phyloP scores from a whole-genome alignment of 2,888 invertebrate species.

The Allophyes oxyacanthae region DNA sequence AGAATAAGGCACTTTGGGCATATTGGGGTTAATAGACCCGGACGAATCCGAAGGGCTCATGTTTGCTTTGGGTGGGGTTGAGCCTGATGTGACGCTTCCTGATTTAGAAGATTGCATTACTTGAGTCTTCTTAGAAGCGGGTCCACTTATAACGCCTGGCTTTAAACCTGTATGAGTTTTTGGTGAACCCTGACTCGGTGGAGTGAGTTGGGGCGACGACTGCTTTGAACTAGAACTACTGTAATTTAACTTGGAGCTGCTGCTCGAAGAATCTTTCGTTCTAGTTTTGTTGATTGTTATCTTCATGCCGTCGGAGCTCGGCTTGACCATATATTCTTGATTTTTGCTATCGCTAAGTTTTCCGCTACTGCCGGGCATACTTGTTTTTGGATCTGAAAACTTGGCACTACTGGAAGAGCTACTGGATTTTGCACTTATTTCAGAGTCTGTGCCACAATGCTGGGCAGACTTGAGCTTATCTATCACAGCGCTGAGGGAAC shows the following conservation, averaged over 20 bases:
- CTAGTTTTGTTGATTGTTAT: conserved; percentile 97
- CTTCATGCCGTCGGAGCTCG: conserved; percentile 96
- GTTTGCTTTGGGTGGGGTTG: conserved; percentile 84
- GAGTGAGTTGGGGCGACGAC: conserved; percentile 83
- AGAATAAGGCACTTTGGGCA: conserved; percentile 85
- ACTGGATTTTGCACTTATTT: conserved; percentile 83
- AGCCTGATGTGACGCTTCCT: conserved; percentile 71
- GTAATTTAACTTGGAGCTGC: conserved; percentile 82
- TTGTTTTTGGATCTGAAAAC: conserved; percentile 86
- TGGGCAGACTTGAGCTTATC: conserved; percentile 95
- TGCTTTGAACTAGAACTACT: conserved; percentile 84
- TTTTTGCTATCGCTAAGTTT: conserved; percentile 89
- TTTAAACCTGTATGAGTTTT: conserved; percentile 95
- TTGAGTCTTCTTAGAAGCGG: conserved; percentile 95
- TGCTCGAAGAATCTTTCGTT: conserved; percentile 91
- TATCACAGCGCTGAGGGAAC: conserved; percentile 95
- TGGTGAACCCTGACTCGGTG: conserved; percentile 91
- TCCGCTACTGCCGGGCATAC: conserved; percentile 75
- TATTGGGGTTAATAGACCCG: conserved; percentile 66
- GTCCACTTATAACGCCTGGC: conserved; percentile 95
- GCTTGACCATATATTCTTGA: conserved; percentile 96
- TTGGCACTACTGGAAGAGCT: conserved; percentile 81
- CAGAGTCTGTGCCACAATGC: conserved; percentile 89
- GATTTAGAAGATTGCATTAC: conserved; percentile 89
- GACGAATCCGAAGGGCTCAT: conserved; percentile 80